These are phyloP conservation scores for Drosophila willistoni DNA, from an alignment of 1,140 invertebrate species.

Conservation along the genomic window DNA sequence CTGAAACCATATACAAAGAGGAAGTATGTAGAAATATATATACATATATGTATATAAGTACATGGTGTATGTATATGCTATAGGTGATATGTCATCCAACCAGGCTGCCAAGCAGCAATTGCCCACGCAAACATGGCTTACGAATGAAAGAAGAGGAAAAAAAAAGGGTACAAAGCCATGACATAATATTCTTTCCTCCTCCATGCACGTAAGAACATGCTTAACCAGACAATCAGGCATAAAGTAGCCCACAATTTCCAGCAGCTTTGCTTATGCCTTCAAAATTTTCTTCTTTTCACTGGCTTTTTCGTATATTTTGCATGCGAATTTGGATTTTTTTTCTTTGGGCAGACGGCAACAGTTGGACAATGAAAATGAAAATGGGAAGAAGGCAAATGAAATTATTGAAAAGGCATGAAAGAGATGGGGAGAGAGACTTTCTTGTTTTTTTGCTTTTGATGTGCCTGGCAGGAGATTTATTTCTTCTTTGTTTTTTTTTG, in stretches of 20 bases:
- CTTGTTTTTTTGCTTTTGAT: slow-evolving; percentile 20
- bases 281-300: slow-evolving; percentile 16
- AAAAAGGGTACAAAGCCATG: slow-evolving; percentile 55
- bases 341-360: slow-evolving; percentile 28
- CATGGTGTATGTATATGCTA: slow-evolving; percentile 9
- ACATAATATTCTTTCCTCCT: slow-evolving; percentile 57
- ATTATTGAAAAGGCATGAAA: slow-evolving; percentile 18
- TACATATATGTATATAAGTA: slow-evolving; percentile 28
- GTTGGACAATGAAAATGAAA: slow-evolving; percentile 40
- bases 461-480: slow-evolving; percentile 6
- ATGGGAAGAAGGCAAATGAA: slow-evolving; percentile 2
- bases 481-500: background rate
- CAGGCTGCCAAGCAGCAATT: background rate
- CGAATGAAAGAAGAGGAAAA: slow-evolving; percentile 47
- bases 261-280: background rate
- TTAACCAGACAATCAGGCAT: slow-evolving; percentile 66
- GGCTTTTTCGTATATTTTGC: slow-evolving; percentile 38
- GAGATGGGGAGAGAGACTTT: slow-evolving; percentile 12
- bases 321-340: slow-evolving; percentile 13
- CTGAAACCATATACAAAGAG: slow-evolving; percentile 39
- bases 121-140: slow-evolving; percentile 24
- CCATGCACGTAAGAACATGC: slow-evolving; percentile 35
- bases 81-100: slow-evolving; percentile 7
- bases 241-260: slow-evolving; percentile 58
- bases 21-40: slow-evolving; percentile 34